Base-by-base conservation (phyloP, 1,140 invertebrate genomes). In the Sinonovacula constricta region DNA sequence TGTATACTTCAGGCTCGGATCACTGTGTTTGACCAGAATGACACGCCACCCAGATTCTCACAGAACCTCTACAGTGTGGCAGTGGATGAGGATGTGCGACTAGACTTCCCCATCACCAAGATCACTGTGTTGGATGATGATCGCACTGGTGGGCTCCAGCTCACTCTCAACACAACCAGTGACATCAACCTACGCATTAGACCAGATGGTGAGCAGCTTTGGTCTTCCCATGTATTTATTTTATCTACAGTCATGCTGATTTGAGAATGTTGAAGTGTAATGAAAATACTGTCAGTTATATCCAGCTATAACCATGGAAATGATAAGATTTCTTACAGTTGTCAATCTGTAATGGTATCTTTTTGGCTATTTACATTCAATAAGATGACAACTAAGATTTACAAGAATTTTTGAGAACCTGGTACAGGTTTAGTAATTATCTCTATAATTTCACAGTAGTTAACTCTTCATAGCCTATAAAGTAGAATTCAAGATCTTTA, bases 1-100 rank as follows among this genome's bases (percentile, higher is more conserved):
- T 93, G 7, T 75, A 76, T 66, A 60, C 86, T 87, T 14, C 93
- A 97, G 85, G 86, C 87, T 30, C 60, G 62, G 4, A 80, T 91
- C 15, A 80, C 69, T 10, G 63, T 90, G 0, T 36, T 66, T 1
- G 90, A 90, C 80, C 57, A 81, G 33, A 91, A 91, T 76, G 90
- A 91, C 81, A 90, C 87, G 12, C 84, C 86, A 14, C 90, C 90
- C 5, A 75, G 59, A 4, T 91, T 90, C 74, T 79, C 80, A 24
- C 79, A 76, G n/a, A 78, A 75, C 26, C 68, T 82, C 10, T 91
- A 88, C 80, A 72, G 56, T 18, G 72, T 81, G 12, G 62, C 56
- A 31, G 65, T 88, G 15, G 70, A 82, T 1, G 89, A 88, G 57
- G 57, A 81, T 18, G 75, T 75, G 15, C 28, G 60, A 2, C 45